Evolutionary conservation across 2,888 invertebrate genomes (phyloP).

Genomic region (Drosophila recens): DNA sequence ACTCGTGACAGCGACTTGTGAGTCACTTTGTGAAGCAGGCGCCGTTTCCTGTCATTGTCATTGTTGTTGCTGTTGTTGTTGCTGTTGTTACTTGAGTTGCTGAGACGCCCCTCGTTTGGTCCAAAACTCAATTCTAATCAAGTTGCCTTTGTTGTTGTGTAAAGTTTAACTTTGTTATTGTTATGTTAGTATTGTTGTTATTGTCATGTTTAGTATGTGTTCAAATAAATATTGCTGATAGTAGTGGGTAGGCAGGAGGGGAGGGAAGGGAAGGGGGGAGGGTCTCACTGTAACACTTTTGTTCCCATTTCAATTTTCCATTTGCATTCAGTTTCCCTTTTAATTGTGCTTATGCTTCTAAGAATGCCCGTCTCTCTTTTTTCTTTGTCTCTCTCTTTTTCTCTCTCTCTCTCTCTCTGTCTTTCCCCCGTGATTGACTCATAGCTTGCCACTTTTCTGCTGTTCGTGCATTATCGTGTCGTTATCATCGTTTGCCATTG

Average conservation of each 20-base stretch:
- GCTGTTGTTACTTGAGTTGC: constrained; percentile 17
- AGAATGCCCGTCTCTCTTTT: background rate
- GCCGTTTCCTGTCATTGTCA: constrained; percentile 35
- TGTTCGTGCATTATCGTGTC: constrained; percentile 55
- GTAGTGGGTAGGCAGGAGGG: background rate
- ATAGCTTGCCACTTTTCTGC: constrained; percentile 31
- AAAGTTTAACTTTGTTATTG: constrained; percentile 22
- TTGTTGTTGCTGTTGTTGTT: constrained; percentile 22
- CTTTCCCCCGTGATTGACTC: constrained; percentile 1
- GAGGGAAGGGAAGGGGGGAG: background rate
- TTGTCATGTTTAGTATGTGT: constrained; percentile 7
- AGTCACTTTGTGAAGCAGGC: constrained; percentile 30
- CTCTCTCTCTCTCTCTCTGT: background rate
- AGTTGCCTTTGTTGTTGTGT: constrained; percentile 17
- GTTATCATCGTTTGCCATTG: constrained; percentile 63
- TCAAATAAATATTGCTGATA: constrained; percentile 30
- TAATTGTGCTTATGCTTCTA: background rate
- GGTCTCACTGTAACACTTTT: constrained; percentile 9
- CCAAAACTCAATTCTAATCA: constrained; percentile 28
- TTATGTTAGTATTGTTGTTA: constrained; percentile 12
- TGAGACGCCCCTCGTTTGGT: constrained; percentile 35
- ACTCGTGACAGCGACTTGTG: constrained; percentile 22
- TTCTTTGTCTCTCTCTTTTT: background rate
- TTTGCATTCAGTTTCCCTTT: constrained; percentile 21
- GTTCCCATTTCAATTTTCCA: constrained; percentile 28